Evolutionary conservation across 2,888 invertebrate species (phyloP).

Genomic region (Bombyx huttoni): DNA sequence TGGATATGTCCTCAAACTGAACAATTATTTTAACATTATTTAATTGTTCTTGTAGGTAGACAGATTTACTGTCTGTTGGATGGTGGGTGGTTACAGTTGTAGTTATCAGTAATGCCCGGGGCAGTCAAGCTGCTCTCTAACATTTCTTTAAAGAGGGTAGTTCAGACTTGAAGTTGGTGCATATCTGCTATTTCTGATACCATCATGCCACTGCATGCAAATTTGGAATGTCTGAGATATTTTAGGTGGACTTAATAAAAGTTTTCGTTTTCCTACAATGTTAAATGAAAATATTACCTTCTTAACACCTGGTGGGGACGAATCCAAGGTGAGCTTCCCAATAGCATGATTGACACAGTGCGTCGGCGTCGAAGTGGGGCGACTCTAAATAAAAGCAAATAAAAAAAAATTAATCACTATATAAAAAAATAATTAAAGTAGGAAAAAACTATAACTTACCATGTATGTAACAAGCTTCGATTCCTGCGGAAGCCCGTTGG

Average conservation of each 20-base stretch:
- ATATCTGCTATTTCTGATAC: background rate
- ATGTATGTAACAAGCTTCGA: slow-evolving; percentile 89
- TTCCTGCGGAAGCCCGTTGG: slow-evolving; percentile 85
- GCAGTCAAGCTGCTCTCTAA: too few species aligned
- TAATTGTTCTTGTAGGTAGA: too few species aligned
- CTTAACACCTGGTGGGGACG: slow-evolving; percentile 39
- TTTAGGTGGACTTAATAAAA: background rate
- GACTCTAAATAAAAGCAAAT: slow-evolving; percentile 38
- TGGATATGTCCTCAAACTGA: too few species aligned
- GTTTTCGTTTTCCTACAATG: background rate
- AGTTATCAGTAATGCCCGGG: too few species aligned
- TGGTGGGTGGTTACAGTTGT: too few species aligned
- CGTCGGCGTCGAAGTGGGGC: slow-evolving; percentile 38
- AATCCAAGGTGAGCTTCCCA: slow-evolving; percentile 41
- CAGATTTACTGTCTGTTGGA: too few species aligned
- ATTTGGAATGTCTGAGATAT: background rate
- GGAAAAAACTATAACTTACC: slow-evolving; percentile 57
- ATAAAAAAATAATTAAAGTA: background rate
- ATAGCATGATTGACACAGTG: slow-evolving; percentile 39
- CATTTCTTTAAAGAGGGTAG: too few species aligned
- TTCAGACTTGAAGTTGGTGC: too few species aligned
- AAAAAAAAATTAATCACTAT: background rate
- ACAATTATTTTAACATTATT: too few species aligned
- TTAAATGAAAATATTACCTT: slow-evolving; percentile 25
- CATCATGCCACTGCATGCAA: background rate